phyloP scores from a whole-genome alignment of 2,888 invertebrate genomes.

The Allacma fusca region DNA sequence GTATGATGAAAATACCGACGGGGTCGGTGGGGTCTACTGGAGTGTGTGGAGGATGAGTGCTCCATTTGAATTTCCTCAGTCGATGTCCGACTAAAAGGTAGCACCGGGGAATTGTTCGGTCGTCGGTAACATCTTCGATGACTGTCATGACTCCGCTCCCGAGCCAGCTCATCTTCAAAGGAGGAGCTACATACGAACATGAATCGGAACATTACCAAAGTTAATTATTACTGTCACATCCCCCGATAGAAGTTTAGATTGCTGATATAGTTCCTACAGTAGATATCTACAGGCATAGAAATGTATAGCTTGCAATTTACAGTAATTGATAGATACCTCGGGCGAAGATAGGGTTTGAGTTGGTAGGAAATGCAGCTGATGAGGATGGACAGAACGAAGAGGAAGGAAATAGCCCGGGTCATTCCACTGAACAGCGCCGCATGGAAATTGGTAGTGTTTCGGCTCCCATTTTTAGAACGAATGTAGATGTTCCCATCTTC shows the following conservation, averaged over 20 bases:
- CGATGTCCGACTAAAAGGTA: slow-evolving; percentile 33
- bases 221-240: background rate
- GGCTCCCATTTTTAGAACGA: background rate
- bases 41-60: background rate
- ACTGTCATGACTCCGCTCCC: slow-evolving; percentile 27
- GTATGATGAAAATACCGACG: slow-evolving; percentile 32
- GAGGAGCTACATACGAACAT: slow-evolving; percentile 28
- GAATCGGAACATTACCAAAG: background rate
- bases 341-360: slow-evolving; percentile 39
- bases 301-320: too few species aligned
- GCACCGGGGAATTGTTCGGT: slow-evolving; percentile 17
- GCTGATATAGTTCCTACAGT: too few species aligned
- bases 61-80: slow-evolving; percentile 24
- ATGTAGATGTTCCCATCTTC: background rate
- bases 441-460: slow-evolving; percentile 26
- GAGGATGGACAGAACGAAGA: slow-evolving; percentile 42
- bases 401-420: slow-evolving; percentile 42
- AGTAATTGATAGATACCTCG: slow-evolving; percentile 26
- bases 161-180: slow-evolving; percentile 31
- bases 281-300: too few species aligned
- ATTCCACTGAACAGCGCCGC: slow-evolving; percentile 40
- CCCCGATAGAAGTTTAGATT: too few species aligned
- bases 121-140: slow-evolving; percentile 41
- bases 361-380: slow-evolving; percentile 42
- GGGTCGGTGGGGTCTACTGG: background rate